A percentile compares a stretch with the other conserved stretches of the same genome.
These are phyloP conservation scores for Aporophyla lueneburgensis DNA, from an alignment of 2,888 invertebrate genomes.

Conservation along the genomic window DNA sequence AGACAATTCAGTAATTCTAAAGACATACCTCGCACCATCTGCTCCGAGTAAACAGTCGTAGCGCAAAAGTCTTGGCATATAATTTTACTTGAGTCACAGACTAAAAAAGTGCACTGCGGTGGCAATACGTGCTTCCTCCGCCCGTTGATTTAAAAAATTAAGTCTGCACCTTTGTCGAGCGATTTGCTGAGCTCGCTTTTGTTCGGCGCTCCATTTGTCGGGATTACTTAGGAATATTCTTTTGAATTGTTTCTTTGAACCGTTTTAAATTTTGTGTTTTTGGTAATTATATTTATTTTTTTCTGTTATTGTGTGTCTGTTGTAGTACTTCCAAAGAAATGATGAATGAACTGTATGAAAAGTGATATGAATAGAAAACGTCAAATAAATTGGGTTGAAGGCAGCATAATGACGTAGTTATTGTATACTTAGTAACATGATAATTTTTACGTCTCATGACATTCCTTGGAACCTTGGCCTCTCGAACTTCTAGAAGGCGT, in stretches of 20 bases:
- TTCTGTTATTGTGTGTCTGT: background rate
- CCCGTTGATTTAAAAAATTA: conserved; percentile 67
- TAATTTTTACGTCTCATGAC: too few relatives aligned
- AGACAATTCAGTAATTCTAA: conserved; percentile 16
- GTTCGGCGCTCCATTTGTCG: conserved; percentile 37
- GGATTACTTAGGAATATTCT: conserved; percentile 43
- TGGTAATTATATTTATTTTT: background rate
- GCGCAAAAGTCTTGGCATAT: conserved; percentile 50
- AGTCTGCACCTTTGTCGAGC: conserved; percentile 58
- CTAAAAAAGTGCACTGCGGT: conserved; percentile 57
- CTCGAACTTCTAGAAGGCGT: too few relatives aligned
- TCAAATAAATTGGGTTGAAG: too few relatives aligned
- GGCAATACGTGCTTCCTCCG: conserved; percentile 58
- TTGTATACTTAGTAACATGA: too few relatives aligned
- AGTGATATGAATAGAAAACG: too few relatives aligned
- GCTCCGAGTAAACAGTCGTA: conserved; percentile 45
- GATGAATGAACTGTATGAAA: too few relatives aligned
- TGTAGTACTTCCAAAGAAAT: background rate
- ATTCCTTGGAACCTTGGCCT: too few relatives aligned
- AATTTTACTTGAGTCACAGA: conserved; percentile 57
- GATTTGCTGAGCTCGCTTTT: conserved; percentile 60
- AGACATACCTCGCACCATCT: conserved; percentile 51
- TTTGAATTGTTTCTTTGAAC: conserved; percentile 22
- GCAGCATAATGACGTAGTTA: too few relatives aligned
- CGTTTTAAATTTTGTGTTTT: conserved; percentile 14